phyloP scores from a whole-genome alignment of 2,888 invertebrate species.

The Nineta flava region DNA sequence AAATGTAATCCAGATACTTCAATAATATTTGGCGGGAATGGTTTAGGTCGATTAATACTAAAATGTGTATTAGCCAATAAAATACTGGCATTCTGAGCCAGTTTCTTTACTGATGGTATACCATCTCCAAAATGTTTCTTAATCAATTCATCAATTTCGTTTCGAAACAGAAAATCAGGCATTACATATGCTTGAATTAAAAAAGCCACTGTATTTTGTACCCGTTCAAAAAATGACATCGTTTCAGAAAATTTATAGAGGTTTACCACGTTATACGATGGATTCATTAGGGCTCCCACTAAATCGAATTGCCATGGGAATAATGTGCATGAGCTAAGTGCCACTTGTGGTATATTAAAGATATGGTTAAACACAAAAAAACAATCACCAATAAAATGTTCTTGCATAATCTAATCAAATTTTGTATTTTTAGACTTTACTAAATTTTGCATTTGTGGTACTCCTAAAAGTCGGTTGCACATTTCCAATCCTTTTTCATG shows the following conservation, averaged over 20 bases:
- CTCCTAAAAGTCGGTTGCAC: conserved; percentile 22
- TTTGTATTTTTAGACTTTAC: conserved; percentile 28
- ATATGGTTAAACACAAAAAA: conserved; percentile 47
- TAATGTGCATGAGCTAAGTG: conserved; percentile 32
- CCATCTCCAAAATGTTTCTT: conserved; percentile 19
- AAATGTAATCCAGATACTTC: conserved; percentile 38
- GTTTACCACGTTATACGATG: conserved; percentile 31
- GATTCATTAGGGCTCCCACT: conserved; percentile 32
- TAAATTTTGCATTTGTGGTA: conserved; percentile 24
- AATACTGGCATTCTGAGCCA: conserved; percentile 29
- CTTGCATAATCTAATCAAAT: conserved; percentile 53
- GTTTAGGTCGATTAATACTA: conserved; percentile 27
- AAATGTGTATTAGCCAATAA: conserved; percentile 32
- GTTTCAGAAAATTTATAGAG: conserved; percentile 23
- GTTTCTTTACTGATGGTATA: conserved; percentile 21
- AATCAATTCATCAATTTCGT: conserved; percentile 15
- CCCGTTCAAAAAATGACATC: conserved; percentile 23
- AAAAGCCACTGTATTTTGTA: conserved; percentile 16
- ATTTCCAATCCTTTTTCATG: conserved; percentile 18
- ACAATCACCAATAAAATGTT: conserved; percentile 58
- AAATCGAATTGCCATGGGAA: conserved; percentile 31
- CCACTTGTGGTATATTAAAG: conserved; percentile 38
- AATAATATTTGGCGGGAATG: conserved; percentile 29
- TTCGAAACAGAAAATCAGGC: conserved; percentile 9
- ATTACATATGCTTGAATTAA: conserved; percentile 15